Conservation (phyloP, 2,797 vertebrate species). For the Betta splendens region DNA sequence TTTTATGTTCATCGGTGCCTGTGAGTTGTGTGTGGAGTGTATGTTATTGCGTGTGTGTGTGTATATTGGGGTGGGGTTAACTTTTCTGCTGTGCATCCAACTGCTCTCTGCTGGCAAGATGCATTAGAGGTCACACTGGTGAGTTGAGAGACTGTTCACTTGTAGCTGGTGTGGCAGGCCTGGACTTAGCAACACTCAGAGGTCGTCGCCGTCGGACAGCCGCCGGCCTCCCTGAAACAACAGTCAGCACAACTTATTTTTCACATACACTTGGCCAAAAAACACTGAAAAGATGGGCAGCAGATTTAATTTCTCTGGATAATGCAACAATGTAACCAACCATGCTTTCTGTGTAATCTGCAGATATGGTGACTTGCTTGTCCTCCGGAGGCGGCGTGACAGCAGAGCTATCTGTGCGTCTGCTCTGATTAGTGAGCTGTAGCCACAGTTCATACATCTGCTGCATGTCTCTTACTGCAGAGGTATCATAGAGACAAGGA, state of each 20-base stretch:
- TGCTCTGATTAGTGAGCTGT: constrained; percentile 92
- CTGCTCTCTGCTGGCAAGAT: constrained; percentile 50
- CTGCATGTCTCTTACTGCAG: constrained; percentile 96
- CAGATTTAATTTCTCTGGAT: neutral
- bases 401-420: constrained; percentile 86
- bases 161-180: constrained; percentile 49
- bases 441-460: constrained; percentile 98
- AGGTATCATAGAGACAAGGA: neutral
- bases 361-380: constrained; percentile 96
- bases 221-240: constrained; percentile 75
- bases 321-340: constrained; percentile 71
- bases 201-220: constrained; percentile 85
- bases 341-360: constrained; percentile 94
- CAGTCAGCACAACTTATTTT: neutral
- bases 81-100: constrained; percentile 19
- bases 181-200: constrained; percentile 81
- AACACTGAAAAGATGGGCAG: neutral
- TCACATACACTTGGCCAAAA: neutral
- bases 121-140: constrained; percentile 39
- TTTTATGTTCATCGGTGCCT: constrained; percentile 48
- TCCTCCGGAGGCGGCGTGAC: constrained; percentile 89
- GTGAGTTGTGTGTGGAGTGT: constrained; percentile 26
- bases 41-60: constrained; percentile 1
- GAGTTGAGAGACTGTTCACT: constrained; percentile 39
- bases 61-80: constrained; percentile 7